Base-by-base conservation (phyloP, 2,888 invertebrate genomes). In the Ditylenchus weischeri region DNA sequence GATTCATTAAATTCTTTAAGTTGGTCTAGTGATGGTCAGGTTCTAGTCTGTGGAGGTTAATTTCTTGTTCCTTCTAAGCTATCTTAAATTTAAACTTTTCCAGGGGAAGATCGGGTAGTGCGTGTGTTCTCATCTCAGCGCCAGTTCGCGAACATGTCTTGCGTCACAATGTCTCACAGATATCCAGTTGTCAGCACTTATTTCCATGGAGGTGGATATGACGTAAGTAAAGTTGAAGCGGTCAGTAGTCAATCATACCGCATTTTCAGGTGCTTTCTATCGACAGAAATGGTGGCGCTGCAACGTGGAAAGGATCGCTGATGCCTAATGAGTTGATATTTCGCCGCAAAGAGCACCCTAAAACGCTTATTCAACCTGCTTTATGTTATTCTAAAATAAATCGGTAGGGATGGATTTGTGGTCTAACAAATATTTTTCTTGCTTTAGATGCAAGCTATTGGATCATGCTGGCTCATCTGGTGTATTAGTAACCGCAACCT, bases 11-110 rank as follows among this genome's bases (percentile, higher is more conserved):
- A 90, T 0, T 91, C 90, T 81, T 82, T 98, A 4, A 90, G 91
- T 83, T 98, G 98, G 98, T 91, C 93, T 0, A 86, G 87, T 23
- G 94, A 96, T 84, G 94, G 95, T 0, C 19, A 57, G 43, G 18
- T 66, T 6, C 59, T 72, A 15, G 57, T 50, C 38, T 61, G 64
- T 48, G 70, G 70, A 4, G 69, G 70, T 48, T 64, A 48, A 15
- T 29, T 66, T 18, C 19, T 29, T 50, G 57, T 67, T 13, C 59
- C 66, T 78, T 80, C 74, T 87, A 87, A 80, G 87, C 93, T 49
- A 84, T 96, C 13, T 91, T 91, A n/a, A 89, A 10, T 6, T 13
- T 43, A 43, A 43, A 43, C 8, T 43, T 8, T 6, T 43, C 8
- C 43, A 43, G 11, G 94, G 0, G 90, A 90, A 82, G 95, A 96